These are phyloP conservation scores for Catostylus mosaicus DNA, from an alignment of 30 jellyfish, hydroid and myxozoan genomes.

Conservation along the genomic window DNA sequence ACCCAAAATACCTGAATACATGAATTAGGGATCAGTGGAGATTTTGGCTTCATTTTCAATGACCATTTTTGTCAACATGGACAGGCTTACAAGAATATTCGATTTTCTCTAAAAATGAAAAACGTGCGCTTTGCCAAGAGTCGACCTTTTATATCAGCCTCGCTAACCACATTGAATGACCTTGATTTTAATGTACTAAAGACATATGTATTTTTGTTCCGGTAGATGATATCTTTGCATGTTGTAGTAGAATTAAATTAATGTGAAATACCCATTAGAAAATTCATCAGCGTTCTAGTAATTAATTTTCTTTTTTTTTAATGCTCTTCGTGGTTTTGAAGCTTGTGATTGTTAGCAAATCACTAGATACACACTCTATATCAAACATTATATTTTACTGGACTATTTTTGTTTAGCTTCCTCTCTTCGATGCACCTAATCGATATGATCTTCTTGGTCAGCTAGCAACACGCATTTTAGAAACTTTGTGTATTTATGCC, in stretches of 20 bases:
- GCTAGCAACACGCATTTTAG: too few relatives aligned
- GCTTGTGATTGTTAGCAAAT: slow-evolving; percentile 20
- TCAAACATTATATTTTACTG: background rate
- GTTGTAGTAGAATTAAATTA: background rate
- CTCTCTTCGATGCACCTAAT: background rate
- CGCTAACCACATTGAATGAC: too few relatives aligned
- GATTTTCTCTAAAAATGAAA: too few relatives aligned
- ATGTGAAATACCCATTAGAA: background rate
- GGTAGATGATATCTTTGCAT: background rate
- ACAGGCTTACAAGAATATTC: too few relatives aligned
- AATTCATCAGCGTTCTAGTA: slow-evolving; percentile 16
- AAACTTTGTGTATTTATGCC: too few relatives aligned
- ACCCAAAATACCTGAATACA: too few relatives aligned
- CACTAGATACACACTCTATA: slow-evolving; percentile 14
- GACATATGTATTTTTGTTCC: background rate
- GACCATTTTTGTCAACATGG: too few relatives aligned
- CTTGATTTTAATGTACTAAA: background rate
- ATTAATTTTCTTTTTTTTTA: slow-evolving; percentile 7
- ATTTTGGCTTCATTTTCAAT: too few relatives aligned
- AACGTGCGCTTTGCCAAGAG: too few relatives aligned
- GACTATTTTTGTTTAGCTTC: background rate
- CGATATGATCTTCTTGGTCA: background rate
- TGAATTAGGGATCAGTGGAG: too few relatives aligned
- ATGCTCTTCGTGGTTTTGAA: slow-evolving; percentile 31
- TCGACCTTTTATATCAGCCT: too few relatives aligned